Evolutionary conservation across 2,113 vertebrate genomes (phyloP), one percentile per base, ranked within the genome.

Genomic region (Leucoraja erinaceus): DNA sequence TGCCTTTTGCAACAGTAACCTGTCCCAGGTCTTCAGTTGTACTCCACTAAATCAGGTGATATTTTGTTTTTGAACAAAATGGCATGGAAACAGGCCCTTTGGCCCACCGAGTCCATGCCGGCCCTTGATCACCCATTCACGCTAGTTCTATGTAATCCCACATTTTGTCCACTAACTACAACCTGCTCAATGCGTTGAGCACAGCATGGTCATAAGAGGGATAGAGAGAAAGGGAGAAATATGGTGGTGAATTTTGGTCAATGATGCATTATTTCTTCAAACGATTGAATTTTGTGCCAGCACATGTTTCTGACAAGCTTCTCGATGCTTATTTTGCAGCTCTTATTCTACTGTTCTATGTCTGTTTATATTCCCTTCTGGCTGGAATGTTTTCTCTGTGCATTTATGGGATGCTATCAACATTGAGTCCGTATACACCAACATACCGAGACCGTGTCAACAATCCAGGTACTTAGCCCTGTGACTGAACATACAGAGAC

Each of bases 331-430:
- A 77, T 59, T 93, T 95, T 94, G 93, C 96, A 99, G 99, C 97
- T 94, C 96, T 98, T 95, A 98, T 98, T 94, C 95, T 99, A 79
- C 95, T 99, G 93, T 98, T 99, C 96, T 99, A 99, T 93, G 95
- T 98, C 93, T 77, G 97, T 93, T 97, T 99, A 95, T 99, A 99
- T 94, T 93, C 94, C 0, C 99, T 98, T 94, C 96, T 99, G 94
- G 97, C 97, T 5, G 98, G 98, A 94, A 98, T 99, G 97, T 99
- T 99, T 95, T 97, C 96, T 10, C 97, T 98, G 83, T 99, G 98
- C 95, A 94, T 98, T 95, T 99, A 98, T 81, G 97, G 96, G 93
- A 96, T 99, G 94, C 97, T 99, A 95, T 97, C 98, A 95, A 98
- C 98, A 0, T 97, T 99, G 95, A 98, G 97, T 94, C 98, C 98